phyloP scores from a whole-genome alignment of 2,113 vertebrate genomes.

The Ceyx cyanopectus region DNA sequence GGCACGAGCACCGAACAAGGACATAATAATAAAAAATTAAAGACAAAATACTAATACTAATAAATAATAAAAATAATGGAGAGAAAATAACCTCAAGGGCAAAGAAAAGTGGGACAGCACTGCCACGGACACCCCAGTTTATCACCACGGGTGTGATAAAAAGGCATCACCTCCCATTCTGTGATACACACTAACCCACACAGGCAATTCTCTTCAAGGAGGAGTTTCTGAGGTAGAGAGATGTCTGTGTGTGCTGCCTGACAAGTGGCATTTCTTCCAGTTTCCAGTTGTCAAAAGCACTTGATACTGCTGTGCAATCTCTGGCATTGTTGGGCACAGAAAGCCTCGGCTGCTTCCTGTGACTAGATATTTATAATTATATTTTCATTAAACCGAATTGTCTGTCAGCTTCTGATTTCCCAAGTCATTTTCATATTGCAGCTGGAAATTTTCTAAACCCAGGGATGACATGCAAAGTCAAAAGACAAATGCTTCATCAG shows the following conservation, averaged over 20 bases:
- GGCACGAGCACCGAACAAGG: background rate
- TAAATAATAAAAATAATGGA: no score
- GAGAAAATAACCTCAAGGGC: accelerated
- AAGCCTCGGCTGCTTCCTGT: background rate
- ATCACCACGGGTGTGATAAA: background rate
- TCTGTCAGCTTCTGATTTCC: background rate
- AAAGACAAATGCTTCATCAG: background rate
- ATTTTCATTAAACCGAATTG: constrained; percentile 13
- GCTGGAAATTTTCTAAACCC: background rate
- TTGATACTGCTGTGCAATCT: background rate
- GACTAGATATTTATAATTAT: background rate
- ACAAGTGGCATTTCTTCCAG: background rate
- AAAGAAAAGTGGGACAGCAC: background rate
- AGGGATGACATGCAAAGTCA: background rate
- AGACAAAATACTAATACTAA: background rate
- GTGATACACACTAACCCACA: background rate
- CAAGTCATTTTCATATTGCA: background rate
- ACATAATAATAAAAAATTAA: background rate
- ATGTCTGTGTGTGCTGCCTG: background rate
- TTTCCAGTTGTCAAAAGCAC: background rate
- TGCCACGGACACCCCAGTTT: accelerated
- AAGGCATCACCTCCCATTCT: accelerated
- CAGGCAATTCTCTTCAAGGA: background rate
- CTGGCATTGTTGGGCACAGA: background rate
- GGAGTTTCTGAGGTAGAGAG: background rate